These are phyloP conservation scores for Ceratothoa steindachneri DNA, from an alignment of 2,888 invertebrate species.

Conservation along the genomic window DNA sequence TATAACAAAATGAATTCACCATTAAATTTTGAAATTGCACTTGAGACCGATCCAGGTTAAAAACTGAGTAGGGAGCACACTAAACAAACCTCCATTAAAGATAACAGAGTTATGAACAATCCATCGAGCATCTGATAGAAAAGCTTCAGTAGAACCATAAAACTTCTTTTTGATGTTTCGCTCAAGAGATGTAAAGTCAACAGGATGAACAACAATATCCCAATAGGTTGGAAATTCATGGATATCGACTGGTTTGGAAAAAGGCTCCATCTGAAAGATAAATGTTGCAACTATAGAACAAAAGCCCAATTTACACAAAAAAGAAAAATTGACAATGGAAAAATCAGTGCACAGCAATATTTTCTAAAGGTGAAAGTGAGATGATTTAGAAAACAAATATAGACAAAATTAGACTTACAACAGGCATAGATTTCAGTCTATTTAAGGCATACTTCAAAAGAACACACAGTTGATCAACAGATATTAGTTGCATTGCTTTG, in stretches of 20 bases:
- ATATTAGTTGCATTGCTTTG: slow-evolving; percentile 67
- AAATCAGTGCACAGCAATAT: not conserved
- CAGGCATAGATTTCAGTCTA: slow-evolving; percentile 72
- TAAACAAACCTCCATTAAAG: slow-evolving; percentile 74
- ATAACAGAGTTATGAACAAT: slow-evolving; percentile 87
- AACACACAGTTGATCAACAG: slow-evolving; percentile 69
- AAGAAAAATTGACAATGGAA: not conserved
- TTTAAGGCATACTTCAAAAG: slow-evolving; percentile 73
- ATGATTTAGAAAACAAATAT: too few species aligned
- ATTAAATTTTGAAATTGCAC: too few species aligned
- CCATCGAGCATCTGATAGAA: slow-evolving; percentile 87
- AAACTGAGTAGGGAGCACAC: too few species aligned
- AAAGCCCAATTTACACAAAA: not conserved
- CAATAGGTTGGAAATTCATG: slow-evolving; percentile 69
- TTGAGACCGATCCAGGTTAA: too few species aligned
- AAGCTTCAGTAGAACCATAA: slow-evolving; percentile 83
- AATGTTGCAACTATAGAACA: too few species aligned
- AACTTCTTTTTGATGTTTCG: slow-evolving; percentile 68
- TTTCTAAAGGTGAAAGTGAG: too few species aligned
- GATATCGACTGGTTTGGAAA: slow-evolving; percentile 70
- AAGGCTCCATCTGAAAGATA: slow-evolving; percentile 68
- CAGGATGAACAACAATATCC: slow-evolving; percentile 79
- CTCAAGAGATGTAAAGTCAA: slow-evolving; percentile 73
- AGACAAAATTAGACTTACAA: too few species aligned
- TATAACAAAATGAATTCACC: too few species aligned